phyloP scores from a whole-genome alignment of 2,797 vertebrate species.

The Pseudopleuronectes americanus region DNA sequence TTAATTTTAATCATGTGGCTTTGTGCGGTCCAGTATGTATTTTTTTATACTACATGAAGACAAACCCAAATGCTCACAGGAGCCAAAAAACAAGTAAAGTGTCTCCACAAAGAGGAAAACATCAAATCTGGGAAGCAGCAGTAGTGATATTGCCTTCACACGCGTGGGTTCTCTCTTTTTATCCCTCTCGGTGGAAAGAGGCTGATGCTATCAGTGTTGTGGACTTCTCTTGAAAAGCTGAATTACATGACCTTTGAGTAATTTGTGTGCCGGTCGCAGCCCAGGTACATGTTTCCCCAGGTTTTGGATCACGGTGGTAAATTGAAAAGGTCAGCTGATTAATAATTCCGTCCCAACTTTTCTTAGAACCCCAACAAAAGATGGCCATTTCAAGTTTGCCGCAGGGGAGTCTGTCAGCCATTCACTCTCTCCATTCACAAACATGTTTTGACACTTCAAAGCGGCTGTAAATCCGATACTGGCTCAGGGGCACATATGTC shows the following conservation, averaged over 20 bases:
- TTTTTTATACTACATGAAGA: slow-evolving; percentile 50
- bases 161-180: slow-evolving; percentile 11
- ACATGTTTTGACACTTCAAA: slow-evolving; percentile 67
- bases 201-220: slow-evolving; percentile 57
- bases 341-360: slow-evolving; percentile 54
- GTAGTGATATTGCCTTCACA: slow-evolving; percentile 44
- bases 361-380: slow-evolving; percentile 44
- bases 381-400: slow-evolving; percentile 46
- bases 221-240: slow-evolving; percentile 57
- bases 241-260: slow-evolving; percentile 75
- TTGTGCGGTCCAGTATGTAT: slow-evolving; percentile 61
- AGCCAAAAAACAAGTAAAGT: slow-evolving; percentile 45
- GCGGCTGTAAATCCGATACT: slow-evolving; percentile 38
- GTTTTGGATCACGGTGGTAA: slow-evolving; percentile 61
- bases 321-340: slow-evolving; percentile 74
- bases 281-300: slow-evolving; percentile 57
- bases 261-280: slow-evolving; percentile 64
- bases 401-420: slow-evolving; percentile 32
- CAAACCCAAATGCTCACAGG: slow-evolving; percentile 42
- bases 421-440: slow-evolving; percentile 43
- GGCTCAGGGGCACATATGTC: slow-evolving; percentile 37
- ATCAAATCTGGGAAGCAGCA: slow-evolving; percentile 28
- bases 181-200: slow-evolving; percentile 16
- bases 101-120: slow-evolving; percentile 24
- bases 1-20: slow-evolving; percentile 75